A percentile compares a stretch with the other conserved stretches of the same genome.
These are phyloP conservation scores for Eonycteris spelaea DNA, from an alignment of 2,113 vertebrate genomes.

Conservation along the genomic window DNA sequence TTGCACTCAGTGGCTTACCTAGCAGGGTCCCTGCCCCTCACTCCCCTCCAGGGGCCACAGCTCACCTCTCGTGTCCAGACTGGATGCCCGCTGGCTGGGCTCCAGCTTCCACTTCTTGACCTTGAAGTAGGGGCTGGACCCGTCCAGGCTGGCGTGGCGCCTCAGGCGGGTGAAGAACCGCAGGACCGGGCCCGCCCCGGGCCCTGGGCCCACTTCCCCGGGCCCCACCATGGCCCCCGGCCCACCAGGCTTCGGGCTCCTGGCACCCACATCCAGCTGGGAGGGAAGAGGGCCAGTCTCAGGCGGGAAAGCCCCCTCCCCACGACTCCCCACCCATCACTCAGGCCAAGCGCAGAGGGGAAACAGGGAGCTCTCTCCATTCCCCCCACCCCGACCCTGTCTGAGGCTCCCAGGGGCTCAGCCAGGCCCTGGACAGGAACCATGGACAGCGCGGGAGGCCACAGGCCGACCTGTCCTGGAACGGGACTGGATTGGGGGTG, in stretches of 20 bases:
- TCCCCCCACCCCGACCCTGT: background rate
- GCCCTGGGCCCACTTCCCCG: constrained; percentile 55
- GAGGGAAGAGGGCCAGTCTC: background rate
- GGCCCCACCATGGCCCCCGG: background rate
- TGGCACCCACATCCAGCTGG: constrained; percentile 81
- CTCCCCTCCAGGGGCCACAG: fast-evolving
- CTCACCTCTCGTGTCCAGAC: constrained; percentile 96
- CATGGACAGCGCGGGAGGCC: background rate
- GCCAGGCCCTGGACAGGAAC: background rate
- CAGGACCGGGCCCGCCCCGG: constrained; percentile 85
- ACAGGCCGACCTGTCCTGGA: background rate
- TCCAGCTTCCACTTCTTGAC: constrained; percentile 98
- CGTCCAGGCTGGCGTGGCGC: constrained; percentile 95
- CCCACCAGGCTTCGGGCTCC: constrained; percentile 68
- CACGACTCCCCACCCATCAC: background rate
- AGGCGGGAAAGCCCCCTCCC: background rate
- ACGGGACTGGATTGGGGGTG: background rate
- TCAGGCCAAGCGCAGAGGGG: background rate
- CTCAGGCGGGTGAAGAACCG: constrained; percentile 95
- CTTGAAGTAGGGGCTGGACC: constrained; percentile 95
- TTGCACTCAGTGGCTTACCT: too few species aligned
- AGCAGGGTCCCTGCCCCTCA: background rate
- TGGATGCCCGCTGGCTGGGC: constrained; percentile 94
- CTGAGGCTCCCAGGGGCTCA: background rate
- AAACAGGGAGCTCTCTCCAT: too few species aligned